Evolutionary conservation across 2,888 invertebrate genomes (phyloP), one percentile per base, ranked within the genome.

Genomic region (Lacanobia oleracea): DNA sequence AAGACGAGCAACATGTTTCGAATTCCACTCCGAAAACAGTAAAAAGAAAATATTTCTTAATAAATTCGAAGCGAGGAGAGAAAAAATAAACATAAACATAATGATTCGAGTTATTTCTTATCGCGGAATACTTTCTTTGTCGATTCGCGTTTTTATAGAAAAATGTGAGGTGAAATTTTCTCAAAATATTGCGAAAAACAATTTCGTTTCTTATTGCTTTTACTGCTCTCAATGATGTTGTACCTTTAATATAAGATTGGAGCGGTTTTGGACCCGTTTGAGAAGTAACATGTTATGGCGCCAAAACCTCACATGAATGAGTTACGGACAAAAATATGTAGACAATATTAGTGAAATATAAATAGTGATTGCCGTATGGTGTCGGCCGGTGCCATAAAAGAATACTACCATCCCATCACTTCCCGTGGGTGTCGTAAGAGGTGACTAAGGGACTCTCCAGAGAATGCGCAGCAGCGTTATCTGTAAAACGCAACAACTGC

Each of bases 21-120:
- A 78, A 79, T 79, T 67, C 70, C 66, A 50, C 21, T 67, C 21
- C 16, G n/a, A 57, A 70, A 67, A 51, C 61, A 68, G 67, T 45
- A 65, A 69, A 64, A 67, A 63, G 67, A 68, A 82, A 83, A 72
- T 67, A 75, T 80, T 73, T 62, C 57, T 33, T 80, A 68, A 76
- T 80, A 82, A 82, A 73, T 80, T 61, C 54, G 48, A 66, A 54
- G 50, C 45, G 37, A 51, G 48, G 50, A 27, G 51, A 68, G 54
- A 79, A 33, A 64, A 75, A 33, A 64, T 72, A 73, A 66, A 69
- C 43, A 43, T 64, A 80, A 64, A 68, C 63, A 51, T 73, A 72
- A 76, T 67, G 69, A 72, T 70, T 68, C 57, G 33, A 81, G 71
- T 62, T 74, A 84, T 82, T 83, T 65, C 71, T 81, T 83, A 83